phyloP scores from a whole-genome alignment of 2,797 vertebrate species.

The Acrossocheilus fasciatus region DNA sequence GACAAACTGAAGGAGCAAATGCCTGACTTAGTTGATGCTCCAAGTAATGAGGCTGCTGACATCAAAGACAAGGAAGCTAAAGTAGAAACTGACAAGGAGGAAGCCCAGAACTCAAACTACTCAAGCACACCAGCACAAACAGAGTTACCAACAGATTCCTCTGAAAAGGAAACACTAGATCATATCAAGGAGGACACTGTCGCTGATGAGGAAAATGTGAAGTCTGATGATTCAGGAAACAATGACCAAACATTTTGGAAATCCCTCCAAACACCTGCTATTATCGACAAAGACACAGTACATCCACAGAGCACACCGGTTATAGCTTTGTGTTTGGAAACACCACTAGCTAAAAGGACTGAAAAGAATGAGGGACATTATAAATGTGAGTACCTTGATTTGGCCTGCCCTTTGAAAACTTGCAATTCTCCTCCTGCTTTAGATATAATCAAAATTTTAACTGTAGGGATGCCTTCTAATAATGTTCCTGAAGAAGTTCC shows the following conservation, averaged over 20 bases:
- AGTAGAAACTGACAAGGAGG: conserved; percentile 17
- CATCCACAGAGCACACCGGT: conserved; percentile 34
- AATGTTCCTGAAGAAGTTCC: conserved; percentile 8
- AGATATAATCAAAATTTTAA: conserved; percentile 11
- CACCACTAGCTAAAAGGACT: background rate
- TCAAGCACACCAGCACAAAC: background rate
- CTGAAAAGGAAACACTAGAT: conserved; percentile 43
- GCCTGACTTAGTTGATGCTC: conserved; percentile 6
- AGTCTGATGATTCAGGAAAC: conserved; percentile 27
- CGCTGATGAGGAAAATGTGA: background rate
- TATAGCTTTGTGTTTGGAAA: conserved; percentile 55
- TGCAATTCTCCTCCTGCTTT: background rate
- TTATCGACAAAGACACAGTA: background rate
- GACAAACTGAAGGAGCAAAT: conserved; percentile 20
- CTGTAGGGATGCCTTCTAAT: background rate
- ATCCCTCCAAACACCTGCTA: conserved; percentile 14
- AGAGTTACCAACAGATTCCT: background rate
- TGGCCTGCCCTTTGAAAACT: conserved; percentile 16
- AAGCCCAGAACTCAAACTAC: background rate
- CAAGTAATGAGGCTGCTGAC: conserved; percentile 16
- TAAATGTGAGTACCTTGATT: conserved; percentile 53
- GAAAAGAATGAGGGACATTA: background rate
- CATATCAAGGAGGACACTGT: conserved; percentile 25
- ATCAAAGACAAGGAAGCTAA: conserved; percentile 22
- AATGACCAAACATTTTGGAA: conserved; percentile 36